Evolutionary conservation across 1,140 invertebrate species (phyloP).

Genomic region (Polyergus mexicanus): DNA sequence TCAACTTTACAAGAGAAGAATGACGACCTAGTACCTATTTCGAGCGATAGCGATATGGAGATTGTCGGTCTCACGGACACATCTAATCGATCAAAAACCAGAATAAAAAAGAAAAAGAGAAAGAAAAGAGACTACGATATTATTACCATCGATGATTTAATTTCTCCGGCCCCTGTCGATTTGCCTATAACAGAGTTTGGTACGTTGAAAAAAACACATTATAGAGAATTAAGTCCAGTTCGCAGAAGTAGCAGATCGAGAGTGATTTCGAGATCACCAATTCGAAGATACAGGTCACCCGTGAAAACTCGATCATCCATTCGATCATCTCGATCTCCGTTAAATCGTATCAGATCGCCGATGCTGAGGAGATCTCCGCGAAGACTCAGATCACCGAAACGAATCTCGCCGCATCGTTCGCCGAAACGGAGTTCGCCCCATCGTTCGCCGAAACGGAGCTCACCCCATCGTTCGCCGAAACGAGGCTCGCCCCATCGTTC

Average conservation of each 20-base stretch:
- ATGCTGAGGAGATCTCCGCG: constrained; percentile 56
- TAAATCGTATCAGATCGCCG: constrained; percentile 52
- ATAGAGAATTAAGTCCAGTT: constrained; percentile 69
- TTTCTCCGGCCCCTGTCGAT: constrained; percentile 55
- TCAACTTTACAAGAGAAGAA: constrained; percentile 82
- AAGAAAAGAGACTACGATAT: constrained; percentile 77
- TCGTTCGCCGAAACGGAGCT: constrained; percentile 60
- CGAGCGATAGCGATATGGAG: constrained; percentile 85
- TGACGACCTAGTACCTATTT: constrained; percentile 84
- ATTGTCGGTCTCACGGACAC: constrained; percentile 78
- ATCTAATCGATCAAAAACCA: constrained; percentile 57
- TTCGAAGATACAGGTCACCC: constrained; percentile 71
- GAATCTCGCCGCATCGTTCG: constrained; percentile 30
- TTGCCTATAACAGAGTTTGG: background rate
- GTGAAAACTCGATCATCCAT: constrained; percentile 58
- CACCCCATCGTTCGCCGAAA: constrained; percentile 54
- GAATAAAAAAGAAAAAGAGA: constrained; percentile 71
- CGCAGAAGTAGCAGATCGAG: constrained; percentile 62
- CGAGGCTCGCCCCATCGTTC: constrained; percentile 36
- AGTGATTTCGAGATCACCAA: constrained; percentile 49
- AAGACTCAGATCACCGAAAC: constrained; percentile 70
- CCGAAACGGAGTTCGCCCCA: constrained; percentile 47
- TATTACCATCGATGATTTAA: constrained; percentile 58
- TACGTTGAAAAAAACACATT: constrained; percentile 62
- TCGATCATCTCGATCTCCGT: constrained; percentile 62